A percentile compares a stretch with the other conserved stretches of the same genome.
Conservation (phyloP, 2,797 vertebrate genomes). For the Micrastur ruficollis region DNA sequence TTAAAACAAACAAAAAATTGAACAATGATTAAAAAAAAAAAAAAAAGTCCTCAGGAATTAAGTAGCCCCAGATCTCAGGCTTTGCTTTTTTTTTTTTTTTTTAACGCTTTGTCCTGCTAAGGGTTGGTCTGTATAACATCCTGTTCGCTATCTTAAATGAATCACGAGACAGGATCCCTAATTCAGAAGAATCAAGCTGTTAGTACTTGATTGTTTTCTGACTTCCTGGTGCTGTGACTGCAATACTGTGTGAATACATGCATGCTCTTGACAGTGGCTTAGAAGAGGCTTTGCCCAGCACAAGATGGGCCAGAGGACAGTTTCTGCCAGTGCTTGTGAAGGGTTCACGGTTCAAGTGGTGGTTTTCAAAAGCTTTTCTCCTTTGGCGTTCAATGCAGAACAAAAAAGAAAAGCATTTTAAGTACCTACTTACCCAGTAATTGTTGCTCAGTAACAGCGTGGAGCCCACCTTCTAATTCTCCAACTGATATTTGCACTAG, state of each 20-base stretch:
- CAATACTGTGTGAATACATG: fast-evolving
- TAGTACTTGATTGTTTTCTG: background rate
- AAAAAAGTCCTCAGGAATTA: background rate
- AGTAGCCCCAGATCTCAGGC: background rate
- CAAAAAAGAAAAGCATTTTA: background rate
- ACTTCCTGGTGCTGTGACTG: background rate
- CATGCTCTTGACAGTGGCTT: background rate
- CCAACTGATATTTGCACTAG: background rate
- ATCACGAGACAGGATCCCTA: background rate
- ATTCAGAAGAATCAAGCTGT: background rate
- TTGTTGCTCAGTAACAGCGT: background rate
- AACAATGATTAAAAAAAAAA: background rate
- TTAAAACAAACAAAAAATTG: background rate
- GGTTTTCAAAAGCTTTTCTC: background rate
- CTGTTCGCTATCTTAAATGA: background rate
- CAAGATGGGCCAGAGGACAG: background rate
- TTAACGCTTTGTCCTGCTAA: background rate
- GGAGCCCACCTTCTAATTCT: background rate
- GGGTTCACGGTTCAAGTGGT: background rate
- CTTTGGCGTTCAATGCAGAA: background rate
- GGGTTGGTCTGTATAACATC: background rate
- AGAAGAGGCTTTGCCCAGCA: background rate
- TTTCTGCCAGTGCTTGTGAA: background rate
- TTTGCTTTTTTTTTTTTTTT: background rate
- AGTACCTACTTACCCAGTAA: background rate